Conservation (phyloP, 1,140 invertebrate species). For the Drosophila arizonae region DNA sequence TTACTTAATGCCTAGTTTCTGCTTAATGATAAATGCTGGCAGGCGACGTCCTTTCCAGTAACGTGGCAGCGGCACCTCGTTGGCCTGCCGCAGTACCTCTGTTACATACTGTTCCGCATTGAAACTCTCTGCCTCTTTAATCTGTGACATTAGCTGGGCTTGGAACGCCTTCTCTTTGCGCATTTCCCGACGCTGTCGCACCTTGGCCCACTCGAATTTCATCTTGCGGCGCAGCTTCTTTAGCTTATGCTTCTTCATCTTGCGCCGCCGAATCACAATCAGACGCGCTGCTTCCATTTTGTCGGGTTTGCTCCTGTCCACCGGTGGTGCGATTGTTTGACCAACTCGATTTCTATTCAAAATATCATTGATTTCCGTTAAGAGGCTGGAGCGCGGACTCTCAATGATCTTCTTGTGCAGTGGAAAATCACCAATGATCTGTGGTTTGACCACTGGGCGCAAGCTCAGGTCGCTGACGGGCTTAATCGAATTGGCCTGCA, state of each 20-base stretch:
- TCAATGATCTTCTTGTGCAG: slow-evolving; percentile 59
- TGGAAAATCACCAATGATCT: slow-evolving; percentile 59
- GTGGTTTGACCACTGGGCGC: slow-evolving; percentile 15
- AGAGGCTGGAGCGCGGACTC: slow-evolving; percentile 62
- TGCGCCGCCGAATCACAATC: slow-evolving; percentile 90
- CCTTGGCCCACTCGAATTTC: slow-evolving; percentile 89
- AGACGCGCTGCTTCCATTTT: slow-evolving; percentile 89
- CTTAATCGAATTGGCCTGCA: slow-evolving; percentile 65
- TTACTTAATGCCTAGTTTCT: slow-evolving; percentile 83
- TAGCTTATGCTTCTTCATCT: slow-evolving; percentile 94
- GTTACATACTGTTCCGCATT: slow-evolving; percentile 88
- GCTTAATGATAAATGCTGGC: slow-evolving; percentile 86
- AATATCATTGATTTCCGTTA: slow-evolving; percentile 73
- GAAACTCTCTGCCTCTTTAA: slow-evolving; percentile 89
- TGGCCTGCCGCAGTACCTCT: slow-evolving; percentile 86
- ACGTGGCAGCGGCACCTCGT: slow-evolving; percentile 86
- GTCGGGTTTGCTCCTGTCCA: slow-evolving; percentile 62
- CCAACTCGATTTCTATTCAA: slow-evolving; percentile 53
- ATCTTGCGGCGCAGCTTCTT: slow-evolving; percentile 90
- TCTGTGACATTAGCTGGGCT: slow-evolving; percentile 86
- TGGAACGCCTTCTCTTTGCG: slow-evolving; percentile 91
- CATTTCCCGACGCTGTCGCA: slow-evolving; percentile 86
- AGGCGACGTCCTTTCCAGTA: slow-evolving; percentile 87
- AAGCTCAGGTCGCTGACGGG: slow-evolving; percentile 11
- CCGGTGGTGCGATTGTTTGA: slow-evolving; percentile 57